Percentiles rank a stretch among this genome's conserved stretches.
These are phyloP conservation scores for Altica lythri DNA, from an alignment of 2,888 invertebrate genomes.

Conservation along the genomic window DNA sequence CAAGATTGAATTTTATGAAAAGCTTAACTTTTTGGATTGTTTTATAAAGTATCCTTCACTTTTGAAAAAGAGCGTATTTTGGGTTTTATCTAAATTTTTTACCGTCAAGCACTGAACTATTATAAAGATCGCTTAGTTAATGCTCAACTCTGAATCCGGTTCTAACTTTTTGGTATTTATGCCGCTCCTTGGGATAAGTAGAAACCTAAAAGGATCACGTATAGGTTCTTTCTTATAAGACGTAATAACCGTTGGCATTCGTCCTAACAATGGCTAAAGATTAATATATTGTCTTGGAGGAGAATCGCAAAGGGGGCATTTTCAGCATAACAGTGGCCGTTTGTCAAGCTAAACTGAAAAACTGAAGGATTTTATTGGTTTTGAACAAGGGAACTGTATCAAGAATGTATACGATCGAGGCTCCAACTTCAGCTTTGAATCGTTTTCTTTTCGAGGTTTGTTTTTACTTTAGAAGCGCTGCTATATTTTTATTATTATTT, in stretches of 20 bases:
- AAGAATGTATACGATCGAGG: conserved; percentile 2
- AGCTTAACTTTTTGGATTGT: too few species aligned
- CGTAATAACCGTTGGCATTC: conserved; percentile 42
- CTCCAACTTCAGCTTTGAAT: neutral
- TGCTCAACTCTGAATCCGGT: neutral
- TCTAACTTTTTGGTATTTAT: too few species aligned
- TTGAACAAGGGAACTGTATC: conserved; percentile 15
- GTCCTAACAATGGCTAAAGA: conserved; percentile 25
- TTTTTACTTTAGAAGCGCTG: too few species aligned
- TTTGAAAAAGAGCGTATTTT: too few species aligned
- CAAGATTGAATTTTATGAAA: too few species aligned
- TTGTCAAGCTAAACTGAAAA: conserved; percentile 30
- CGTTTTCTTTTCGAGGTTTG: neutral
- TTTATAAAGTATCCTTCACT: too few species aligned
- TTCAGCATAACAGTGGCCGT: conserved; percentile 25
- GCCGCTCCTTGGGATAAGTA: conserved; percentile 43
- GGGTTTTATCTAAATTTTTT: too few species aligned
- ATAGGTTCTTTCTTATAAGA: conserved; percentile 40
- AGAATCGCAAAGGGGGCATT: conserved; percentile 28
- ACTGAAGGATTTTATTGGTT: conserved; percentile 17
- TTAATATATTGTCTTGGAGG: conserved; percentile 29
- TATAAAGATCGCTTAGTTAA: too few species aligned
- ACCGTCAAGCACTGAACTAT: too few species aligned
- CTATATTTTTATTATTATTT: too few species aligned
- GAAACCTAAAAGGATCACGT: conserved; percentile 55